These are phyloP conservation scores for Pitta sordida DNA, from an alignment of 2,113 vertebrate species.

Conservation along the genomic window DNA sequence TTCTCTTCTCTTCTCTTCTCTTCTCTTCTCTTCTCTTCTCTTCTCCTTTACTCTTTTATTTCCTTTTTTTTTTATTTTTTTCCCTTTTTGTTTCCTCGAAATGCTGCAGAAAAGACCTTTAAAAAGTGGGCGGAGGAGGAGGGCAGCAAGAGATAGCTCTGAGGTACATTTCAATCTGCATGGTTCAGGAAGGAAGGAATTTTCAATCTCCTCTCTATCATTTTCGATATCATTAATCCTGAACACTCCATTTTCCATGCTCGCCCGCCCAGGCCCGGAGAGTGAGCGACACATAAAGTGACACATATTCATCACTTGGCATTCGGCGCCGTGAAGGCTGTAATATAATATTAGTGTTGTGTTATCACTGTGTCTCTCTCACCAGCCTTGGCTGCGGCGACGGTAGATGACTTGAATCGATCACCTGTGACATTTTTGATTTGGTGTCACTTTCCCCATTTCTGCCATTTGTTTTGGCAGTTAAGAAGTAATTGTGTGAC, in stretches of 20 bases:
- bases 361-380: slow-evolving; percentile 80
- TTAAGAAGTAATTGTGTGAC: slow-evolving; percentile 99
- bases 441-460: slow-evolving; percentile 95
- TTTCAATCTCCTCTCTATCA: slow-evolving; percentile 99
- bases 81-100: not conserved
- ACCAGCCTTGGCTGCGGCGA: slow-evolving; percentile 69
- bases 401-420: slow-evolving; percentile 96
- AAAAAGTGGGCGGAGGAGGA: slow-evolving; percentile 41
- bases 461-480: slow-evolving; percentile 99
- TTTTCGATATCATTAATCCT: slow-evolving; percentile 99
- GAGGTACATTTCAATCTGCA: slow-evolving; percentile 87
- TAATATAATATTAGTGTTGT: slow-evolving; percentile 96
- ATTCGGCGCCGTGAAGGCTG: slow-evolving; percentile 74
- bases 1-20: accelerated
- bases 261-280: slow-evolving; percentile 89
- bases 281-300: slow-evolving; percentile 85
- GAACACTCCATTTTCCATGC: slow-evolving; percentile 93
- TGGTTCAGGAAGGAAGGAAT: slow-evolving; percentile 94
- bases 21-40: accelerated
- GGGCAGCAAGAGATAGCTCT: slow-evolving; percentile 75
- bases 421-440: slow-evolving; percentile 99
- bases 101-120: slow-evolving; percentile 21
- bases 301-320: slow-evolving; percentile 87
- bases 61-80: accelerated
- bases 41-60: accelerated